Conservation (phyloP, 1,140 invertebrate species). For the Danaus melanippus region DNA sequence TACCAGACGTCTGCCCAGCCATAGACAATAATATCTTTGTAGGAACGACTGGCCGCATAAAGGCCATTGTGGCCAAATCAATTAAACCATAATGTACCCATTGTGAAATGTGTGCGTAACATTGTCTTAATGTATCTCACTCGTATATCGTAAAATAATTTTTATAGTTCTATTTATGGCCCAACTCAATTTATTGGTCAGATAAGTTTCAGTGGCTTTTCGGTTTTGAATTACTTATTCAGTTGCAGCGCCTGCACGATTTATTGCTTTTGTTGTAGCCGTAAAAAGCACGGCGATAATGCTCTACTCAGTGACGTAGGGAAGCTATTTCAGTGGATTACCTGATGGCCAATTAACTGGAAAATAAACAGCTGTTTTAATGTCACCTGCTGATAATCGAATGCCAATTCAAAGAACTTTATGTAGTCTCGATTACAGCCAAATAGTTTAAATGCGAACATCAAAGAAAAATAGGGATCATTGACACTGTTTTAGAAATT, state of each 20-base stretch:
- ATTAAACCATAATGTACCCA: constrained; percentile 66
- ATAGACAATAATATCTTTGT: constrained; percentile 69
- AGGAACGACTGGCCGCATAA: constrained; percentile 50
- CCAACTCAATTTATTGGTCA: constrained; percentile 54
- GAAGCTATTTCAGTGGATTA: constrained; percentile 27
- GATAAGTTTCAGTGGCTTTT: constrained; percentile 61
- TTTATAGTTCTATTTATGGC: constrained; percentile 69
- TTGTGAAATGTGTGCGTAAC: constrained; percentile 61
- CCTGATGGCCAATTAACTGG: constrained; percentile 30
- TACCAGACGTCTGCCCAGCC: constrained; percentile 62
- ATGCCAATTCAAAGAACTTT: constrained; percentile 24
- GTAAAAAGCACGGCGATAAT: constrained; percentile 38
- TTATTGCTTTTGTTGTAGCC: constrained; percentile 46
- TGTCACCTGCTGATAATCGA: constrained; percentile 46
- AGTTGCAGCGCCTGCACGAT: constrained; percentile 31
- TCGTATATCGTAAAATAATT: constrained; percentile 65
- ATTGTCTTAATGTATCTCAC: constrained; percentile 68
- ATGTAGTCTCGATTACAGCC: constrained; percentile 42
- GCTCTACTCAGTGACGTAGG: constrained; percentile 16
- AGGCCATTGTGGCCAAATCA: constrained; percentile 65
- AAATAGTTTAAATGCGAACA: constrained; percentile 39
- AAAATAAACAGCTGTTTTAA: constrained; percentile 33
- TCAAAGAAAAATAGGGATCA: constrained; percentile 57
- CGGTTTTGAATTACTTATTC: constrained; percentile 53
- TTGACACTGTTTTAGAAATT: constrained; percentile 47